phyloP scores from a whole-genome alignment of 2,888 invertebrate genomes.

The Zhuqinia jingwanae region DNA sequence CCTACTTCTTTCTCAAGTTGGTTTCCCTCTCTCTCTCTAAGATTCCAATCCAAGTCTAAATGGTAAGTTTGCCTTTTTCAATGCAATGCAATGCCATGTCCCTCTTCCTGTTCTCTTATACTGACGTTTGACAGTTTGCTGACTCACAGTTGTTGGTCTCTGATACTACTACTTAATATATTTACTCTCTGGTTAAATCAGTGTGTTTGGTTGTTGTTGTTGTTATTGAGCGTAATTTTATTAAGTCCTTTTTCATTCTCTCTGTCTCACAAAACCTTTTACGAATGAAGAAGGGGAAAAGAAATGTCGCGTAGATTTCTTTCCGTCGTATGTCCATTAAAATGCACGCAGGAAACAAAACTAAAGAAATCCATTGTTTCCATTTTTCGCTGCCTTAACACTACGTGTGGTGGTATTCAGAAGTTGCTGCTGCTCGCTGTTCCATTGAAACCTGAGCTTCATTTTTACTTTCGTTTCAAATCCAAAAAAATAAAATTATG shows the following conservation, averaged over 20 bases:
- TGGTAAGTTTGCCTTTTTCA: background rate
- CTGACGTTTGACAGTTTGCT: slow-evolving; percentile 62
- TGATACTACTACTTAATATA: slow-evolving; percentile 23
- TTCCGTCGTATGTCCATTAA: background rate
- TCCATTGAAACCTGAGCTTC: slow-evolving; percentile 60
- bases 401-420: background rate
- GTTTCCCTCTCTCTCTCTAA: too few species aligned
- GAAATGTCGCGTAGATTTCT: background rate
- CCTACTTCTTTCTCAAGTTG: slow-evolving; percentile 25
- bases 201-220: too few species aligned
- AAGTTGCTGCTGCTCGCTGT: too few species aligned
- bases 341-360: background rate
- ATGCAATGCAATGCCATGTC: slow-evolving; percentile 7
- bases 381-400: background rate
- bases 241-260: slow-evolving; percentile 28
- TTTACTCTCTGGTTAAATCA: slow-evolving; percentile 12
- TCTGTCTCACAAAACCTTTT: background rate
- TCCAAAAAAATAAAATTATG: slow-evolving; percentile 13
- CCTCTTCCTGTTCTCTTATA: slow-evolving; percentile 22
- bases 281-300: slow-evolving; percentile 13
- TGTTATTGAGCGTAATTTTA: slow-evolving; percentile 30
- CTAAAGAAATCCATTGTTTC: slow-evolving; percentile 54
- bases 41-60: too few species aligned
- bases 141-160: slow-evolving; percentile 62
- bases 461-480: slow-evolving; percentile 34